These are phyloP conservation scores for Auanema freiburgensis DNA, from an alignment of 2,888 invertebrate genomes.

Conservation along the genomic window DNA sequence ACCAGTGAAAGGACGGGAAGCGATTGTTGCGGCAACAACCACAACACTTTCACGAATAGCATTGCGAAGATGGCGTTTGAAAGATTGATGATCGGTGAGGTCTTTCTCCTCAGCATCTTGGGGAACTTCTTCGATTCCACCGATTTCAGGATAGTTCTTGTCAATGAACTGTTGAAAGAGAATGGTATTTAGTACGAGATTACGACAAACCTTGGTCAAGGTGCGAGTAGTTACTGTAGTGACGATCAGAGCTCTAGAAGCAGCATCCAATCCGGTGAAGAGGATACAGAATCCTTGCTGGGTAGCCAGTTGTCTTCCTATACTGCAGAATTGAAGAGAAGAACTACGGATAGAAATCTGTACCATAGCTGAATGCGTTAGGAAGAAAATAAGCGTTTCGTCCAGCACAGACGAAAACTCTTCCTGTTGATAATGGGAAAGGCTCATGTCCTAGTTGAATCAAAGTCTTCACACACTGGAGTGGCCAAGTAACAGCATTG, in stretches of 20 bases:
- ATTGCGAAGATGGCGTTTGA: constrained; percentile 46
- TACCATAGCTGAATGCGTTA: constrained; percentile 59
- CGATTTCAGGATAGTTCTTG: constrained; percentile 55
- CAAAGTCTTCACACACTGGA: constrained; percentile 52
- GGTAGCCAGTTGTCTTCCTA: constrained; percentile 51
- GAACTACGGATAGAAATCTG: background rate
- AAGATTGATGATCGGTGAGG: constrained; percentile 44
- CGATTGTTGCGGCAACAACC: constrained; percentile 75
- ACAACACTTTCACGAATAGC: constrained; percentile 73
- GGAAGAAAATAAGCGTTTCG: constrained; percentile 62
- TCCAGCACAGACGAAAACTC: constrained; percentile 50
- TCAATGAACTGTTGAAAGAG: constrained; percentile 51
- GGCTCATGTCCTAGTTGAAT: constrained; percentile 62
- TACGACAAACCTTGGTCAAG: constrained; percentile 21
- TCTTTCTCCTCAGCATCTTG: constrained; percentile 46
- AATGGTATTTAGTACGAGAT: too few relatives aligned
- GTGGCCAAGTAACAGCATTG: constrained; percentile 47
- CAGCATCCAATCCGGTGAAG: constrained; percentile 59
- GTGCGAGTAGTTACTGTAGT: constrained; percentile 36
- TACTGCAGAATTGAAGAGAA: constrained; percentile 21
- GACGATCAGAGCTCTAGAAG: constrained; percentile 36
- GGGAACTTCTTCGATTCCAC: constrained; percentile 41
- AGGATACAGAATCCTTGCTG: constrained; percentile 47
- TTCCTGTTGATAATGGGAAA: constrained; percentile 59
- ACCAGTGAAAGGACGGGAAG: constrained; percentile 84